Base-by-base conservation (phyloP, 2,888 invertebrate genomes). In the Stictocephala bisonia region DNA sequence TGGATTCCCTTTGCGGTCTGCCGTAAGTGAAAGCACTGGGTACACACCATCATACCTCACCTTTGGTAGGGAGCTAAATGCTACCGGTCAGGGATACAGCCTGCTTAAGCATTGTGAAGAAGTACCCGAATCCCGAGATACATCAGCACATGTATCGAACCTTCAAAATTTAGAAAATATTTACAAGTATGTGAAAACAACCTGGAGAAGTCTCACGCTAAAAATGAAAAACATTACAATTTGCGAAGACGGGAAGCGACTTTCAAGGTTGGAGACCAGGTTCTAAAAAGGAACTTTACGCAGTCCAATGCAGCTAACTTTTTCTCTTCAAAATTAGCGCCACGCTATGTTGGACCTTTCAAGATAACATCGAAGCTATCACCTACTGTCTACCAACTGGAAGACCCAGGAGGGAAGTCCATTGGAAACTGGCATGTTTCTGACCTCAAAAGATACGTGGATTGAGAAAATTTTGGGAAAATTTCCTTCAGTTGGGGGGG, bases 1-100 rank as follows among this genome's bases (percentile, higher is more conserved):
- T 0, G 71, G 67, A n/a, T 79, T 80, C 35, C 79, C 80, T 0
- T 66, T 77, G 29, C 80, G 79, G 18, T 75, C 79, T 2, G 75
- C 77, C 0, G 15, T 20, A 0, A 77, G 79, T 15, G 75, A 78
- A 1, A 29, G 78, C 0, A 79, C 79, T 0, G 75, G 75, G 13
- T 78, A 53, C 18, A 74, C 79, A 2, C 80, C 80, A 1, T 80
- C 79, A 0, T 80, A 73, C 51, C 53, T 77, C 7, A 53, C 13
- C 40, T 69, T 48, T 24, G 69, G 69, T 3, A 24, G 69, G 9
- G 69, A 69, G 24, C 35, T 50, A 9, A 6, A 1, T 20, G 35
- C 53, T 18, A 7, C 35, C 18, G 40, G 40, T 1, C 11, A 7
- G 4, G 69, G 40, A 31, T 27, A 20, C 9, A 24, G 15, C 9